Base-by-base conservation (phyloP, 2,113 vertebrate genomes). In the Ceyx cyanopectus region DNA sequence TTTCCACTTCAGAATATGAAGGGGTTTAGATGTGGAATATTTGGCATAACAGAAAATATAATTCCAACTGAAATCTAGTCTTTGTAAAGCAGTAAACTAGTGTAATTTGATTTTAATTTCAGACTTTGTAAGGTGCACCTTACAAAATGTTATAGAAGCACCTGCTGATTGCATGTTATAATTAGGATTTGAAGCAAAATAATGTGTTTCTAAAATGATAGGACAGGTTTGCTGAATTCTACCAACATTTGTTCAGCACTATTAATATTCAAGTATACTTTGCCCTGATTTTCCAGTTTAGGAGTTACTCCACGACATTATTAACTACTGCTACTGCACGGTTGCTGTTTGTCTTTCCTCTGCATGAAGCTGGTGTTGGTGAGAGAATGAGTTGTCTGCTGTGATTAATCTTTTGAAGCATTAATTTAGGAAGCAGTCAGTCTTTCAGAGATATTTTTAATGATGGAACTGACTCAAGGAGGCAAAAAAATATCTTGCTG, bases 241-340 rank as follows among this genome's bases (percentile, higher is more conserved):
- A 2, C 9, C 0, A 6, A 6, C 24, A 24, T 50, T 50, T 16
- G 4, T 45, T 81, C 0, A 0, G 22, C 17, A 3, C 60, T 37
- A 1, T 5, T 50, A 60, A 14, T 76, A 27, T 19, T 68, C 40
- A 46, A 20, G 14, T 65, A 30, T 69, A 17, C 17, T 62, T 91
- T 2, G 27, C 57, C 56, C 18, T 15, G 8, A 17, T 30, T 88
- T 92, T 29, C 22, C 22, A 62, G 1, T 12, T 51, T 13, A 46
- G 27, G 21, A 56, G 37, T 61, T 69, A 40, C 40, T 81, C 53
- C 11, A 32, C 30, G 62, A 32, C 0, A 0, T 86, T 46, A 0
- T 16, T 48, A 41, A 22, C 27, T 56, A 2, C 69, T 43, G 16
- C 50, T 79, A 4, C 22, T 70, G 73, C 65, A 24, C 10, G 53